Evolutionary conservation across 37 sponge, comb jelly and placozoan genomes (phyloP), one percentile per base, ranked within the genome.

Genomic region (Theonella swinhoei): DNA sequence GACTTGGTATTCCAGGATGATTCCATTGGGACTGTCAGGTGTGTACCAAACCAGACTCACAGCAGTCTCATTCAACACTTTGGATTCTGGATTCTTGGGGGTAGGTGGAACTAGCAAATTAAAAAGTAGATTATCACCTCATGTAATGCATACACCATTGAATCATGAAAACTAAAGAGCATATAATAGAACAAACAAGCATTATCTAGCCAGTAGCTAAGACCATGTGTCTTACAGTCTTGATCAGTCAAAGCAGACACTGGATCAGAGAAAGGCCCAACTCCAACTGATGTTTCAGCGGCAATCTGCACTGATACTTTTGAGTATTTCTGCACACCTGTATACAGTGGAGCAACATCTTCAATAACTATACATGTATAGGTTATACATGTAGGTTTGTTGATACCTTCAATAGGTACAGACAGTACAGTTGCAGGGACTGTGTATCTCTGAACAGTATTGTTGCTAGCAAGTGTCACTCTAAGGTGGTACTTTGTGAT

Each of bases 1-100:
- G 32, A 84, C 70, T 67, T 84, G 85, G 32, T 76, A 84, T 14
- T 68, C 77, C 20, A 24, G 25, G 0, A 84, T 24, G 4, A 67
- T 30, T 67, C 77, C 85, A 68, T 84, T 83, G 1, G 73, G 64
- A 25, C 39, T 67, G 7, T 14, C 70, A 35, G 77, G 76, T 31
- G 68, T n/a, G 3, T 24, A 17, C 85, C 85, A 84, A 2, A 33
- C 14, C 5, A 84, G 1, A 30, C 0, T 1, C 0, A 84, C 77
- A n/a, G 47, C 23, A n/a, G 68, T 80, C 17, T 68, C 62, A 38
- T 68, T 54, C 1, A 75, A 17, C 17, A 73, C 24, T 11, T 3
- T 26, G 2, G 59, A 19, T 42, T 11, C 24, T 24, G 43, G 7
- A 2, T 47, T 7, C 54, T 47, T 47, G 7, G 54, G 54, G 7